Base-by-base conservation (phyloP, 2,888 invertebrate species). In the Platycheirus rosarum region DNA sequence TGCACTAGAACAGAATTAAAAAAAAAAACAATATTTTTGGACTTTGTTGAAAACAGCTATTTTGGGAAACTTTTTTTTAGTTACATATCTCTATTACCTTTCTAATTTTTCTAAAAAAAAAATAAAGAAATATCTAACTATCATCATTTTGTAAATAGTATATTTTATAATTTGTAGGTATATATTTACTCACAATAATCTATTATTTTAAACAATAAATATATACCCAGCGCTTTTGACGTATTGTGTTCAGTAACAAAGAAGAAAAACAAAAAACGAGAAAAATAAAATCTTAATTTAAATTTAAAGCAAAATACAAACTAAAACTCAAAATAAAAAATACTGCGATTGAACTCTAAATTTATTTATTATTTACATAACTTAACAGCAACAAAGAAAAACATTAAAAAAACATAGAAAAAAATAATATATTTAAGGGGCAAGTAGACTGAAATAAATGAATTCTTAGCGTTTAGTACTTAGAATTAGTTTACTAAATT, bases 191-290 rank as follows among this genome's bases (percentile, higher is more conserved):
- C 63, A 71, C 29, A 80, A 9, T 11, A 62, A 66, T 55, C 71
- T 60, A 51, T 75, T 77, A 68, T 76, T 63, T n/a, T 82, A 80
- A 80, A 76, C 75, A 80, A 80, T 82, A 82, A 82, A n/a, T n/a
- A n/a, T 73, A 37, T 77, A 77, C 62, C 82, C 82, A 82, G 82
- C 77, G 82, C 82, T 82, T 77, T 82, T 82, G 77, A 82, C 82
- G 82, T 82, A 82, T 77, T 82, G 82, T 82, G 82, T 82, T 82
- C 82, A 82, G 77, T 82, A 82, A 77, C 77, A 82, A 71, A 77
- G 42, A 66, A 60, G 16, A 48, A 16, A 49, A 62, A 40, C 42
- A 44, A 66, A 65, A 57, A 9, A 11, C 35, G 44, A 29, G 29
- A 46, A 13, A 55, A 46, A 44, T 35, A 46, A 69, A 23, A 62